A percentile compares a stretch with the other conserved stretches of the same genome.
Evolutionary conservation across 1,140 invertebrate genomes (phyloP).

Genomic region (Cydia splendana): DNA sequence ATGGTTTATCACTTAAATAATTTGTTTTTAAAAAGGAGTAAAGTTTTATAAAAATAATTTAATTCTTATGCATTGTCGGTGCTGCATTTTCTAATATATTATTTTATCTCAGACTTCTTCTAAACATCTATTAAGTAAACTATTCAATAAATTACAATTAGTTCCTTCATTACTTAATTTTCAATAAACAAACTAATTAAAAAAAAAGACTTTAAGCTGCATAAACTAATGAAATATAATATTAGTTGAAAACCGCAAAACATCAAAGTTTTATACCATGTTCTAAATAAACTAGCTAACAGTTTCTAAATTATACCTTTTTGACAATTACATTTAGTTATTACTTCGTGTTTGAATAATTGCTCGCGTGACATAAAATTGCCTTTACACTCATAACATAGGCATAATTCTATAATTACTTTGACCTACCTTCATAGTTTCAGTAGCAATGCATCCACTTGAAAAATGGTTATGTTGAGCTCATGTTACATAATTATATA

Average conservation of each 20-base stretch:
- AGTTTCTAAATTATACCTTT: constrained; percentile 6
- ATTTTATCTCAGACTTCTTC: too few species aligned
- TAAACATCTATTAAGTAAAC: too few species aligned
- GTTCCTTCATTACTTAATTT: too few species aligned
- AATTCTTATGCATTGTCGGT: too few species aligned
- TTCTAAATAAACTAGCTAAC: not conserved
- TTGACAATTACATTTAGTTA: constrained; percentile 29
- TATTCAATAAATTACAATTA: too few species aligned
- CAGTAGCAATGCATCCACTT: constrained; percentile 1
- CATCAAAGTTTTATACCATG: not conserved
- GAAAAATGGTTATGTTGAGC: not conserved
- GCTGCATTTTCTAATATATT: too few species aligned
- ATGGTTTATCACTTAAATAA: too few species aligned
- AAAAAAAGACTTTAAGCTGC: not conserved
- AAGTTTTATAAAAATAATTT: too few species aligned
- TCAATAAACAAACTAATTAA: too few species aligned
- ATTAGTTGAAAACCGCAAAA: not conserved
- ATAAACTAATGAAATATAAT: not conserved
- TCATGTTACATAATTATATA: not conserved
- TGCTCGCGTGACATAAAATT: constrained; percentile 29
- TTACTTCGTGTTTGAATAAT: constrained; percentile 20
- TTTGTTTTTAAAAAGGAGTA: too few species aligned
- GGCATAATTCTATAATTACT: constrained; percentile 27
- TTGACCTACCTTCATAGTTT: constrained; percentile 6
- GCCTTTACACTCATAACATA: not conserved